Evolutionary conservation across 2,888 invertebrate species (phyloP), one percentile per base, ranked within the genome.

Genomic region (Tigriopus californicus): DNA sequence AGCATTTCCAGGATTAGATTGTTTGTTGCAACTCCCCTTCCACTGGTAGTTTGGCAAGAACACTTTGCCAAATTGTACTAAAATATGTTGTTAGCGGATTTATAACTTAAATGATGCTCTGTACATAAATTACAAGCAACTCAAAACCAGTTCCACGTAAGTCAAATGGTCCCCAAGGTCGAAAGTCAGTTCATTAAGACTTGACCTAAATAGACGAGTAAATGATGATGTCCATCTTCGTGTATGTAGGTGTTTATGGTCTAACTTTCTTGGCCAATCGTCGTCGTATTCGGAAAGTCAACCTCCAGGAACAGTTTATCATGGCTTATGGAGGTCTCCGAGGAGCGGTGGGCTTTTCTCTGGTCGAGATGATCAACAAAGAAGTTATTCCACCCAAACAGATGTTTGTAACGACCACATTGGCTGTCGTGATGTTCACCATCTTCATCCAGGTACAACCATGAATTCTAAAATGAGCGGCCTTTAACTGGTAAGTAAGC

Each of bases 261-360:
- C 64, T 76, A 51, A 72, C 75, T 4, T 72, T 69, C 57, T 62
- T 74, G 25, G 73, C 74, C 57, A 77, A 77, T 66, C 60, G 59
- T 15, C 64, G 61, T 52, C 65, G 65, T 1, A 41, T 65, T 40
- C 67, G 67, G 60, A 68, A 69, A 68, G 74, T 77, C 49, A 70
- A 71, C 15, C 65, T 68, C 48, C 72, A 74, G 55, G 76, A 77
- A 64, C 76, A 76, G 68, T 72, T 76, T 62, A 75, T 77, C 56
- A 75, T 77, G 71, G 72, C 74, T 8, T 78, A 77, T 63, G 77
- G 77, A 18, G 77, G 77, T 13, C 68, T 77, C 25, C 67, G 77
- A 41, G 77, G 77, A 4, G 77, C 77, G 2, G 75, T 77, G 1
- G 75, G 75, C 40, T 77, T 77, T 67, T 76, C 75, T 0, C 67